phyloP scores from a whole-genome alignment of 2,113 vertebrate genomes.

The Orthonyx spaldingii region DNA sequence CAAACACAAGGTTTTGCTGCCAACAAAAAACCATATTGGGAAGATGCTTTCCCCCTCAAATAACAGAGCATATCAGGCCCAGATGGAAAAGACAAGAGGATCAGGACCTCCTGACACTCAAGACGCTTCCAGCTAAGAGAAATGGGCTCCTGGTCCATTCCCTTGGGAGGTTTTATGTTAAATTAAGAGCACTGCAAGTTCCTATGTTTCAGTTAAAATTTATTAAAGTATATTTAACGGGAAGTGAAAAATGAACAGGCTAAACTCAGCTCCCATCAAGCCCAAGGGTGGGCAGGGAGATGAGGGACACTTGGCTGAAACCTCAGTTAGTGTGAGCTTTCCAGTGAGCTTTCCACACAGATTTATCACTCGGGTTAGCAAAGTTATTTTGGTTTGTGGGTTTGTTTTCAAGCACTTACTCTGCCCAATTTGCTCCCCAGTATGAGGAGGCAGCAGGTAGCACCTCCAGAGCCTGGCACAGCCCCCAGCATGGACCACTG shows the following conservation, averaged over 20 bases:
- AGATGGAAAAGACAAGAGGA: background rate
- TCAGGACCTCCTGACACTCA: background rate
- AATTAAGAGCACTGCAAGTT: background rate
- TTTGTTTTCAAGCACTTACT: background rate
- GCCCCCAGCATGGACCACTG: background rate
- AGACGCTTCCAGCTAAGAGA: background rate
- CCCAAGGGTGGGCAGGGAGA: background rate
- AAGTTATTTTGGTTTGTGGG: background rate
- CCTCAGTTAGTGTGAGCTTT: background rate
- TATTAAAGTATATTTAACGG: background rate
- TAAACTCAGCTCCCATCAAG: background rate
- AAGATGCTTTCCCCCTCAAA: background rate
- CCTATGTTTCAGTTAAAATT: background rate
- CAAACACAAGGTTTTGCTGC: background rate
- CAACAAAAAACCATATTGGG: background rate
- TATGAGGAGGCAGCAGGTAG: background rate
- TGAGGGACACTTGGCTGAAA: background rate
- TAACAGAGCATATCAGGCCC: rapidly evolving
- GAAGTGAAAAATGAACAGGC: background rate
- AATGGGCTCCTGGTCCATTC: background rate
- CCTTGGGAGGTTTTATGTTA: background rate
- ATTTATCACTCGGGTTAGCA: background rate
- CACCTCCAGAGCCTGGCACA: background rate
- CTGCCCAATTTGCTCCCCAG: background rate
- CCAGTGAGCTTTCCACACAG: background rate